phyloP scores from a whole-genome alignment of 35 echinoderm and acorn worm genomes.

The Stichopus chloronotus region DNA sequence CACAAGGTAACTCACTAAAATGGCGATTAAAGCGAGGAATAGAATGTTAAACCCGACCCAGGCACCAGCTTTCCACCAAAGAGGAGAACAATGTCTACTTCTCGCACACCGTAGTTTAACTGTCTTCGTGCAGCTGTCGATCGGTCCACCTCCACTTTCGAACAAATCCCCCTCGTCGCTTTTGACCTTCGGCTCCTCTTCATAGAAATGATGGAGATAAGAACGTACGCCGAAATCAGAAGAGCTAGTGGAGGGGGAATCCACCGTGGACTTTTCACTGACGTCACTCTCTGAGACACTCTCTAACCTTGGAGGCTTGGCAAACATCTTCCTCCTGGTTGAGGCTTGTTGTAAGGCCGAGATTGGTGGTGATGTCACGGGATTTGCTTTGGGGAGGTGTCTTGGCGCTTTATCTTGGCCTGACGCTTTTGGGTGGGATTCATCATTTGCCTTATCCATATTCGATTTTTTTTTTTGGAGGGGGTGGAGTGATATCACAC shows the following conservation, averaged over 20 bases:
- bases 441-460: neutral
- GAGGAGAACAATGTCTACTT: slow-evolving; percentile 60
- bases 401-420: slow-evolving; percentile 35
- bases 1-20: slow-evolving; percentile 85
- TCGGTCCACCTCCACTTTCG: slow-evolving; percentile 60
- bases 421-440: neutral
- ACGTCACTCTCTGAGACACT: slow-evolving; percentile 96
- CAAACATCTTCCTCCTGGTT: slow-evolving; percentile 71
- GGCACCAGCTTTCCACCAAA: slow-evolving; percentile 97
- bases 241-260: slow-evolving; percentile 66
- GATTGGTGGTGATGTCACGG: neutral
- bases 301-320: slow-evolving; percentile 83
- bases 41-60: slow-evolving; percentile 96
- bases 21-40: slow-evolving; percentile 75
- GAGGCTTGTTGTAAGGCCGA: slow-evolving; percentile 41
- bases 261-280: slow-evolving; percentile 61
- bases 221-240: slow-evolving; percentile 91
- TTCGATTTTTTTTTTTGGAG: neutral
- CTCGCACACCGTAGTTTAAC: slow-evolving; percentile 19
- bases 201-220: slow-evolving; percentile 98
- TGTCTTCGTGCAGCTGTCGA: slow-evolving; percentile 38
- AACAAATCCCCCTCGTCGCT: slow-evolving; percentile 60
- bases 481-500: neutral
- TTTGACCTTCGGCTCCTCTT: slow-evolving; percentile 76
- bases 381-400: slow-evolving; percentile 30